Evolutionary conservation across 2,113 vertebrate species (phyloP).

Genomic region (Eira barbara): DNA sequence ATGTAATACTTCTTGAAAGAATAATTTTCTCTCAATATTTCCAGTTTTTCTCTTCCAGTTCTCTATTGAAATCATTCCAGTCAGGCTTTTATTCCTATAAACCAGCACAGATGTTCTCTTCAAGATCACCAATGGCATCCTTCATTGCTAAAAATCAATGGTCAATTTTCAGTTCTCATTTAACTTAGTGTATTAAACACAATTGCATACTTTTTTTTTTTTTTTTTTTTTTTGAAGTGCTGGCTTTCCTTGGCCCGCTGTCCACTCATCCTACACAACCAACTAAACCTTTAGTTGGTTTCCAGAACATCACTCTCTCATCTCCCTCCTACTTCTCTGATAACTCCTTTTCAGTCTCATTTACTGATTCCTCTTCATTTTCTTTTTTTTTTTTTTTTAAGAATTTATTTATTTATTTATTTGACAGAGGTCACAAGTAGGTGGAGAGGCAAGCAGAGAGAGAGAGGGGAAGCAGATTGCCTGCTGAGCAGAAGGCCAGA

Average conservation of each 20-base stretch:
- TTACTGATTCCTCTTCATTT: background rate
- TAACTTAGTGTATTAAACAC: background rate
- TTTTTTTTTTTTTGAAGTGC: background rate
- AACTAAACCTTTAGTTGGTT: background rate
- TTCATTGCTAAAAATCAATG: background rate
- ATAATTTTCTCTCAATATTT: background rate
- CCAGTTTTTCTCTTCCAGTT: background rate
- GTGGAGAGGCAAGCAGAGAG: no score
- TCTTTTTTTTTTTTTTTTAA: no score
- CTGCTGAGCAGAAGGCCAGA: no score
- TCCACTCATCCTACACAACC: background rate
- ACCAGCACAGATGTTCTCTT: background rate
- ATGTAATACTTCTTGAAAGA: background rate
- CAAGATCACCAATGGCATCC: background rate
- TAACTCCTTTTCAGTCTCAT: background rate
- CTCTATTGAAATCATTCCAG: background rate
- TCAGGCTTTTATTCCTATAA: background rate
- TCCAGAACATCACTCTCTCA: background rate
- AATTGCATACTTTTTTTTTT: background rate
- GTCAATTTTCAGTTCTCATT: background rate
- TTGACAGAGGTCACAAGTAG: no score
- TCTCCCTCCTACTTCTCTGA: background rate
- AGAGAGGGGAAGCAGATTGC: accelerated
- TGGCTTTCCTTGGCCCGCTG: background rate
- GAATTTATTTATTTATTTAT: no score